These are phyloP conservation scores for Oncorhynchus tshawytscha DNA, from an alignment of 2,113 vertebrate species.

Conservation along the genomic window DNA sequence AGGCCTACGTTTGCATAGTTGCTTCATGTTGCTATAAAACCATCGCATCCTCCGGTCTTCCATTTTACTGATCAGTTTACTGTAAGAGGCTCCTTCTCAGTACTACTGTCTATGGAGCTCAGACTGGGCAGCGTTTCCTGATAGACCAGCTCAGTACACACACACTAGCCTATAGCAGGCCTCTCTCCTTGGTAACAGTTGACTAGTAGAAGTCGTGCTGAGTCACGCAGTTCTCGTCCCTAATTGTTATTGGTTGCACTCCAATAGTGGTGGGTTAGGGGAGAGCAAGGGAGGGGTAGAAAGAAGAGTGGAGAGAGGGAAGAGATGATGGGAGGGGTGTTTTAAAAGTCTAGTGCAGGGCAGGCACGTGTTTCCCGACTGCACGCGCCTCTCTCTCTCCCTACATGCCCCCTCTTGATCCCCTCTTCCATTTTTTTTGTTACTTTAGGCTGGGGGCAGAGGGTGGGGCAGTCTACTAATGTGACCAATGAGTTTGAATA, in stretches of 20 bases:
- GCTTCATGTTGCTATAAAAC: too few species aligned
- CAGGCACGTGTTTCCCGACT: conserved; percentile 22
- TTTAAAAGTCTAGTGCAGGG: conserved; percentile 4
- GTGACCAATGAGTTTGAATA: conserved; percentile 24
- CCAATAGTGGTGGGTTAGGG: conserved; percentile 17
- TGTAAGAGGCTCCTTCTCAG: too few species aligned
- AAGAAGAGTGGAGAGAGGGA: neutral
- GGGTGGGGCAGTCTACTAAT: conserved; percentile 5
- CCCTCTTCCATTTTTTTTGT: conserved; percentile 5
- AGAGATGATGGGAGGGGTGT: neutral
- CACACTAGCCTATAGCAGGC: neutral
- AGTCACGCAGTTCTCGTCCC: neutral
- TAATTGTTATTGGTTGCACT: neutral
- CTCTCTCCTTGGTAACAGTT: neutral
- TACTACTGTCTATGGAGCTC: neutral
- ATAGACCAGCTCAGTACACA: neutral
- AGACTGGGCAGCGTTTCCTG: neutral
- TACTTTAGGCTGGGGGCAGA: neutral
- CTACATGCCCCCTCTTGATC: neutral
- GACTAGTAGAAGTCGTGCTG: neutral
- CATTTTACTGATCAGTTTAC: too few species aligned
- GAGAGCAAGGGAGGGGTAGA: conserved; percentile 1
- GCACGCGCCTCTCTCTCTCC: neutral
- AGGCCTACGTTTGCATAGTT: too few species aligned
- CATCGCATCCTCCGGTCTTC: too few species aligned